Evolutionary conservation across 2,888 invertebrate species (phyloP).

Genomic region (Lacanobia oleracea): DNA sequence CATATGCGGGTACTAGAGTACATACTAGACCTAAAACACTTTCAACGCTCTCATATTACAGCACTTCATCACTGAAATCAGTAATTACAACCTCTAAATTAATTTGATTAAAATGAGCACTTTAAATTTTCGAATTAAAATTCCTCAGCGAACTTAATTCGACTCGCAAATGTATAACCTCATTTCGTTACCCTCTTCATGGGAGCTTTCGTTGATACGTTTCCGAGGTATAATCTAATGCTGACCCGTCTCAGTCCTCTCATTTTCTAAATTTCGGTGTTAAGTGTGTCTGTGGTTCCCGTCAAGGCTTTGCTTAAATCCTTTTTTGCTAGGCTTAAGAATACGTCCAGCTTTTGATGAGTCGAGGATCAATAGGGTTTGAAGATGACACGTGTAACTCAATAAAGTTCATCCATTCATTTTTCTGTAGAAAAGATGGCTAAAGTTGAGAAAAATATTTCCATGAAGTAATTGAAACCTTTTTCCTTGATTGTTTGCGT

Average conservation of each 20-base stretch:
- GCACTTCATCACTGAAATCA: slow-evolving; percentile 17
- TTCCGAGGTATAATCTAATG: slow-evolving; percentile 79
- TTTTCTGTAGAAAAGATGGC: background rate
- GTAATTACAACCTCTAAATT: slow-evolving; percentile 59
- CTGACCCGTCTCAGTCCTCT: slow-evolving; percentile 71
- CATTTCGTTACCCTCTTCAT: slow-evolving; percentile 84
- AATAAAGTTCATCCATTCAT: background rate
- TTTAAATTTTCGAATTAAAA: slow-evolving; percentile 74
- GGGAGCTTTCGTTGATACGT: slow-evolving; percentile 78
- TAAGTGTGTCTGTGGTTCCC: slow-evolving; percentile 60
- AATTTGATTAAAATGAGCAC: slow-evolving; percentile 68
- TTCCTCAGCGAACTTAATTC: slow-evolving; percentile 74
- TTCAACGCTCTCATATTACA: slow-evolving; percentile 13
- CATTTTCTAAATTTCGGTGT: slow-evolving; percentile 73
- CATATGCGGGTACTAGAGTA: background rate
- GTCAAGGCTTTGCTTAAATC: slow-evolving; percentile 60
- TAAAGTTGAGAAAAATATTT: slow-evolving; percentile 3
- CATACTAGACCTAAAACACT: slow-evolving; percentile 2
- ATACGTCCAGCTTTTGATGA: slow-evolving; percentile 48
- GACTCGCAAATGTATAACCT: slow-evolving; percentile 80
- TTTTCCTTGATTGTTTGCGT: slow-evolving; percentile 22
- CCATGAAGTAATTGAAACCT: background rate
- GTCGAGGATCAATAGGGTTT: slow-evolving; percentile 15
- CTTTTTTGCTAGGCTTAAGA: slow-evolving; percentile 65
- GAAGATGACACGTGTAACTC: slow-evolving; percentile 11